phyloP scores from a whole-genome alignment of 2,888 invertebrate genomes.

The Acholoe squamosa region DNA sequence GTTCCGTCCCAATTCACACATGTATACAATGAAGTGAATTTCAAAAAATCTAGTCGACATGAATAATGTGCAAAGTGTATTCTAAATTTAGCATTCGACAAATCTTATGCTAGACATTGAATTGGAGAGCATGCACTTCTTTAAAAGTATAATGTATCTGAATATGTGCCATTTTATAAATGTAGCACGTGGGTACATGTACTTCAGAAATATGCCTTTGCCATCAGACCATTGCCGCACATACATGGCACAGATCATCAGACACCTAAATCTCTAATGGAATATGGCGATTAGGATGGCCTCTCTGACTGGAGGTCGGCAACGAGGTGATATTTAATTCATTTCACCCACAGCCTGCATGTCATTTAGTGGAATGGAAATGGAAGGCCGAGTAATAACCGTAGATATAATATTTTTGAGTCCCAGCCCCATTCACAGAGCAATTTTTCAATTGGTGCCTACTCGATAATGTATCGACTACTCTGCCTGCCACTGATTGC shows the following conservation, averaged over 20 bases:
- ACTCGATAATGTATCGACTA: conserved; percentile 41
- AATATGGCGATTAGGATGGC: conserved; percentile 49
- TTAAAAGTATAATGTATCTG: too few relatives aligned
- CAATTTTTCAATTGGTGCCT: conserved; percentile 43
- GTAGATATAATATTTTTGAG: not conserved
- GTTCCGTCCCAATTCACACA: too few relatives aligned
- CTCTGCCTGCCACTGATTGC: conserved; percentile 34
- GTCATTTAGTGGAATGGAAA: conserved; percentile 54
- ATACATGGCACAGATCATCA: not conserved
- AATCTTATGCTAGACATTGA: too few relatives aligned
- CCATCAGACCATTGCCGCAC: too few relatives aligned
- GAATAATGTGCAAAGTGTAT: too few relatives aligned
- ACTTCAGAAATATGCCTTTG: too few relatives aligned
- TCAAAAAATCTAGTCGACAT: too few relatives aligned
- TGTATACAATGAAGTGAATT: too few relatives aligned
- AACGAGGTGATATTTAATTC: conserved; percentile 52
- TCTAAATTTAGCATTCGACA: too few relatives aligned
- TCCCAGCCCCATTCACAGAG: conserved; percentile 22
- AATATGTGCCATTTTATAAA: too few relatives aligned
- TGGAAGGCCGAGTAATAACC: conserved; percentile 49
- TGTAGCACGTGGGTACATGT: too few relatives aligned
- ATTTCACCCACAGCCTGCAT: conserved; percentile 21
- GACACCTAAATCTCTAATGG: not conserved
- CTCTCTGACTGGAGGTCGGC: conserved; percentile 31
- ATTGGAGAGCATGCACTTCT: too few relatives aligned